Base-by-base conservation (phyloP, 92 coral and sea anemone species). In the Umimayanthus kanabou region DNA sequence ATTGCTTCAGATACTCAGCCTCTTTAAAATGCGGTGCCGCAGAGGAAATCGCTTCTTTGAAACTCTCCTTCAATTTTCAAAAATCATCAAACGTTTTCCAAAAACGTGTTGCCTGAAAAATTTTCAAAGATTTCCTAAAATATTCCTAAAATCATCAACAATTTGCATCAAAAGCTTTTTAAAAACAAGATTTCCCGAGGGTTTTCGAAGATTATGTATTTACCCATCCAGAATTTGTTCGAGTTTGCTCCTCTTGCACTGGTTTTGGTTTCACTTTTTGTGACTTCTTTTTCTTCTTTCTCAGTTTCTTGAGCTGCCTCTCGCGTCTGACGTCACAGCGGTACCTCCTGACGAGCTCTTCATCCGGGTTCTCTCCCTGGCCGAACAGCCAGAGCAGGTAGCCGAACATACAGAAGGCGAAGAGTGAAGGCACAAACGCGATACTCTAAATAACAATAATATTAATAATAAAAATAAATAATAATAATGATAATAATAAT, bases 341-440 rank as follows among this genome's bases (percentile, higher is more conserved):
- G 89, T 95, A 93, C 93, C 70, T 91, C 78, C 96, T 87, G 85
- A 95, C 89, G 9, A 95, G 89, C 73, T 70, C 96, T 80, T 95
- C 98, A 90, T 95, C 98, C 71, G 96, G 96, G 89, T 91, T 95
- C 82, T 93, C 98, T 71, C 92, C 98, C 78, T 87, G 92, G 37
- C 98, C 96, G 70, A 93, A 93, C 86, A 95, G 89, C 96, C 96
- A 95, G n/a, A 93, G 20, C 30, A 95, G 77, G 72, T 95, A 95
- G 39, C 96, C 98, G 69, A 95, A 95, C 76, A 91, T 40, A 49
- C 98, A 95, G 87, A 93, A 95, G 1, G 94, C 89, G 15, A 90
- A 45, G 57, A 95, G 90, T 25, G 96, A 89, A 55, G 98, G 98
- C 11, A 95, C 90, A 84, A 95, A 95, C 8, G 98, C 98, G 37